Percentiles rank a stretch among this genome's conserved stretches.
Conservation (phyloP, 53 echinoderm and acorn worm species). For the Stichopus horrens region DNA sequence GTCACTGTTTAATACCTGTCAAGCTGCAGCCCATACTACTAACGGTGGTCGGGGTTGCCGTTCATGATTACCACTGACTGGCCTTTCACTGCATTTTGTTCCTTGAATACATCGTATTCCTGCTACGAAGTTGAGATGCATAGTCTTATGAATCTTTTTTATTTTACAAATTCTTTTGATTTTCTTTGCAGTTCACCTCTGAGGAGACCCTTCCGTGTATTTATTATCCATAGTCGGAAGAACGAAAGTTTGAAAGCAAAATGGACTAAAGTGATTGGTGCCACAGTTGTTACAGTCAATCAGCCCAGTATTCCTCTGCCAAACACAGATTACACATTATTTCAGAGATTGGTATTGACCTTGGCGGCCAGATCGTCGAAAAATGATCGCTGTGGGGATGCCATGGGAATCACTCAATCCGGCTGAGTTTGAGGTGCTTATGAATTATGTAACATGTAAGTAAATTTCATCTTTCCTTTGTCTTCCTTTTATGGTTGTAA, state of each 20-base stretch:
- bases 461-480: conserved; percentile 11
- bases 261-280: not conserved
- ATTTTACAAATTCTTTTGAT: not conserved
- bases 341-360: not conserved
- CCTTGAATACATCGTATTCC: too few relatives aligned
- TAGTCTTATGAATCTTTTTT: too few relatives aligned
- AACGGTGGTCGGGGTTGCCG: too few relatives aligned
- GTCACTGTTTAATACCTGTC: too few relatives aligned
- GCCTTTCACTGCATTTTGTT: too few relatives aligned
- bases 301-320: not conserved
- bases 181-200: not conserved
- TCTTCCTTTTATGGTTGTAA: too few relatives aligned
- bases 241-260: not conserved
- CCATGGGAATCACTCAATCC: conserved; percentile 89
- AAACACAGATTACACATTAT: not conserved
- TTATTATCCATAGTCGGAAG: not conserved
- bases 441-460: conserved; percentile 90
- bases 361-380: not conserved
- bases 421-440: conserved; percentile 76
- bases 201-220: not conserved
- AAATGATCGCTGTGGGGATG: conserved; percentile 51
- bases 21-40: too few relatives aligned
- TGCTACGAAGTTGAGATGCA: too few relatives aligned
- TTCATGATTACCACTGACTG: too few relatives aligned
- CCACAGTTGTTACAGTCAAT: not conserved